Percentiles rank a stretch among this genome's conserved stretches.
These are phyloP conservation scores for Microcebus murinus DNA, from an alignment of 2,113 vertebrate genomes.

Conservation along the genomic window DNA sequence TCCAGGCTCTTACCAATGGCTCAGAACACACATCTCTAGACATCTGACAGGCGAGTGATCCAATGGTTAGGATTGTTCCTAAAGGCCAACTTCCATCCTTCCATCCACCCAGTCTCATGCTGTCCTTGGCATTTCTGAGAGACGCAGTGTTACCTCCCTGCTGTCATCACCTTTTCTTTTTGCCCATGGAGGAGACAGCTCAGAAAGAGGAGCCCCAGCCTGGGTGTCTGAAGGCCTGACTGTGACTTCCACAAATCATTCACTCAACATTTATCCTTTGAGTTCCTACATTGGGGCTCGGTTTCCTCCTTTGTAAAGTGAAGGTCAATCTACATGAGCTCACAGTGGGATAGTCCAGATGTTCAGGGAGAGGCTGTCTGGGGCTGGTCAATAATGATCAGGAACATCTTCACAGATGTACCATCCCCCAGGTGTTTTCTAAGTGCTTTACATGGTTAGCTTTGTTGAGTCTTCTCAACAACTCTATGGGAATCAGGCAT, in stretches of 20 bases:
- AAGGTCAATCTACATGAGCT: neutral
- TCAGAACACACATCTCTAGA: neutral
- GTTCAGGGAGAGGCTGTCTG: neutral
- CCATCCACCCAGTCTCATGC: neutral
- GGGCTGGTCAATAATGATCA: neutral
- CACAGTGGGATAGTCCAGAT: neutral
- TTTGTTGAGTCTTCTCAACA: neutral
- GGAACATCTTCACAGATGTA: neutral
- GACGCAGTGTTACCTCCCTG: fast-evolving
- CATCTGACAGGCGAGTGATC: neutral
- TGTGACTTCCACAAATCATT: neutral
- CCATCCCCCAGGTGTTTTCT: neutral
- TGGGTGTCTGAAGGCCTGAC: neutral
- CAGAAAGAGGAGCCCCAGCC: neutral
- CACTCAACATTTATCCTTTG: neutral
- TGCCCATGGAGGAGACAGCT: neutral
- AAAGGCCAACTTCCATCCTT: neutral
- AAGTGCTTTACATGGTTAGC: neutral
- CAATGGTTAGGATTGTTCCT: neutral
- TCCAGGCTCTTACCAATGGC: neutral
- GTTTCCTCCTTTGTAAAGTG: neutral
- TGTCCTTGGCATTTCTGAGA: neutral
- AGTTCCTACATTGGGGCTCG: neutral
- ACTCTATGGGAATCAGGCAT: neutral
- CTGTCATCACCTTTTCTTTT: neutral